phyloP scores from a whole-genome alignment of 2,888 invertebrate genomes.

The Hyalella azteca region DNA sequence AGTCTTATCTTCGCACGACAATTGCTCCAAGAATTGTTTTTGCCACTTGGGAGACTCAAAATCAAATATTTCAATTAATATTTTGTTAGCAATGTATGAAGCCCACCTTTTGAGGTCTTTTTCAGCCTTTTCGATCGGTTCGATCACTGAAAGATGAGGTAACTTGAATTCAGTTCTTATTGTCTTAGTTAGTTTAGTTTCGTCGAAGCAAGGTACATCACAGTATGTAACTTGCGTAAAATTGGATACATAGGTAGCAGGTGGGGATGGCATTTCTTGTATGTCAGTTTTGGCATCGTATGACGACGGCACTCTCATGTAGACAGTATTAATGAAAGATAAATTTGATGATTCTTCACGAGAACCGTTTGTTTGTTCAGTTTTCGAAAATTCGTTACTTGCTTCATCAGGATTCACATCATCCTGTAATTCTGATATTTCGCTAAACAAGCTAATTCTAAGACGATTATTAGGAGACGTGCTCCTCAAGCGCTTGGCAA shows the following conservation, averaged over 20 bases:
- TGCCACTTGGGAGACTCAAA: constrained; percentile 1
- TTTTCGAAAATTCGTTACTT: neutral
- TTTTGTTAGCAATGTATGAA: constrained; percentile 21
- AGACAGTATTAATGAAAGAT: constrained; percentile 17
- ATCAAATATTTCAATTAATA: constrained; percentile 19
- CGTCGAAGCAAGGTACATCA: constrained; percentile 15
- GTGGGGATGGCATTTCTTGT: neutral
- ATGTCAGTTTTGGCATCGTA: neutral
- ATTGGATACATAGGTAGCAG: constrained; percentile 17
- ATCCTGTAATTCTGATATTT: too few relatives aligned
- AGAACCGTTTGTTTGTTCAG: neutral
- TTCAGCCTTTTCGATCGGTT: neutral
- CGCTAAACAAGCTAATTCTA: neutral
- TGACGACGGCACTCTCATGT: neutral
- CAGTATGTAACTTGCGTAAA: constrained; percentile 4
- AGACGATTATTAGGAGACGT: constrained; percentile 14
- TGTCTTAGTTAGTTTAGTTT: neutral
- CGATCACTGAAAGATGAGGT: neutral
- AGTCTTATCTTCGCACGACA: too few relatives aligned
- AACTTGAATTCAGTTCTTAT: neutral
- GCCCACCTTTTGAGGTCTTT: neutral
- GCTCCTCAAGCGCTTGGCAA: neutral
- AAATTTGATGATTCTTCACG: neutral
- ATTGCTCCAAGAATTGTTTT: neutral
- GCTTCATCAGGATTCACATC: neutral